These are phyloP conservation scores for Mongoloraphidia duomilia DNA, from an alignment of 2,888 invertebrate genomes.

Conservation along the genomic window DNA sequence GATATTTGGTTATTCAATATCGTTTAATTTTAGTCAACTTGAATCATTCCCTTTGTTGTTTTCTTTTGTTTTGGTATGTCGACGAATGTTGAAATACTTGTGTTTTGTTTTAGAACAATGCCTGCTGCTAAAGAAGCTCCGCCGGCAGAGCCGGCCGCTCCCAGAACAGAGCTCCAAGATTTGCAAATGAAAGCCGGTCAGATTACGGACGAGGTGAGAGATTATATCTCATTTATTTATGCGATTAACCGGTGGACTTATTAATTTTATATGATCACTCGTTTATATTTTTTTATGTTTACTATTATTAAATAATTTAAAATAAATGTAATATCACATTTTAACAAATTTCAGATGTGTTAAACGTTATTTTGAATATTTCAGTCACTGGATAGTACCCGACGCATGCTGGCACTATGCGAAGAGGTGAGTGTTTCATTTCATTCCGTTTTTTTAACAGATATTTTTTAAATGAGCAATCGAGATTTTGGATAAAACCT, in stretches of 20 bases:
- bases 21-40: no score
- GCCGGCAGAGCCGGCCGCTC: constrained; percentile 47
- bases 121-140: constrained; percentile 39
- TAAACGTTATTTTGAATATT: constrained; percentile 29
- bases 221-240: no score
- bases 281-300: no score
- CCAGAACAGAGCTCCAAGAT: constrained; percentile 78
- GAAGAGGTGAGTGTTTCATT: constrained; percentile 63
- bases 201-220: constrained; percentile 76
- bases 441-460: no score
- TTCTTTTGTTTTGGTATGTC: no score
- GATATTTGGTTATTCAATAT: no score
- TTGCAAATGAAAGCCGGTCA: constrained; percentile 71
- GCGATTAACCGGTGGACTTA: no score
- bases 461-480: no score
- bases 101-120: constrained; percentile 39
- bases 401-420: constrained; percentile 83
- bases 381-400: constrained; percentile 82
- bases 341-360: background rate
- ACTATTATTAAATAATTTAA: no score
- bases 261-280: no score
- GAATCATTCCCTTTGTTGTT: no score
- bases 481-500: no score
- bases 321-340: background rate
- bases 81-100: background rate